Percentiles rank a stretch among this genome's conserved stretches.
phyloP scores from a whole-genome alignment of 2,888 invertebrate species.

The Graphium colonna region DNA sequence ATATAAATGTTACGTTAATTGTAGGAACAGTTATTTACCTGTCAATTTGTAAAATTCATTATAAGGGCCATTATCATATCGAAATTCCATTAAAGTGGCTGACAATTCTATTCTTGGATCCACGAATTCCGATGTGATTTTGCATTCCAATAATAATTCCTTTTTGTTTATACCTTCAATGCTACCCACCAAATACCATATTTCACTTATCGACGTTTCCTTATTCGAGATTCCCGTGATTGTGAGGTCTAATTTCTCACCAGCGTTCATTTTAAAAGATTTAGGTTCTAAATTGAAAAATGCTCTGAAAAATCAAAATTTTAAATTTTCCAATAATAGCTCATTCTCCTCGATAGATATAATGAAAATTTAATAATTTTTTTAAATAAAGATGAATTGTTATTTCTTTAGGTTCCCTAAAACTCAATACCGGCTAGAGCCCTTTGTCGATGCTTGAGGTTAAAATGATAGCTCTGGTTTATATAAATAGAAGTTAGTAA shows the following conservation, averaged over 20 bases:
- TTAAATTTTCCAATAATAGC: no score
- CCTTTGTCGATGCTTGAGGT: no score
- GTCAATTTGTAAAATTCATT: constrained; percentile 66
- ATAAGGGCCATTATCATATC: constrained; percentile 68
- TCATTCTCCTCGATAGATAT: no score
- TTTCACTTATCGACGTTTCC: constrained; percentile 68
- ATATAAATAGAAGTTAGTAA: no score
- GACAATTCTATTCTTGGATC: constrained; percentile 79
- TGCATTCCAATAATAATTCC: constrained; percentile 71
- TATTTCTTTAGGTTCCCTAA: no score
- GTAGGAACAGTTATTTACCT: constrained; percentile 43
- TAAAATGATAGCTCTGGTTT: no score
- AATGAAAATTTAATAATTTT: no score
- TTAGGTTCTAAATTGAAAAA: constrained; percentile 71
- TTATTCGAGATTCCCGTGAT: constrained; percentile 59
- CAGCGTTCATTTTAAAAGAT: constrained; percentile 63
- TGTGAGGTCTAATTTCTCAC: constrained; percentile 60
- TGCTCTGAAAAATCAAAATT: constrained; percentile 56
- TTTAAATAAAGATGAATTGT: no score
- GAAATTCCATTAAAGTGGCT: constrained; percentile 67
- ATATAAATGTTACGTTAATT: no score
- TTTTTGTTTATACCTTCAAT: constrained; percentile 77
- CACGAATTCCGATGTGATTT: constrained; percentile 76
- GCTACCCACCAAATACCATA: constrained; percentile 79
- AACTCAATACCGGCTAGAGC: no score